phyloP scores from a whole-genome alignment of 2,888 invertebrate species.

The Orthosia incerta region DNA sequence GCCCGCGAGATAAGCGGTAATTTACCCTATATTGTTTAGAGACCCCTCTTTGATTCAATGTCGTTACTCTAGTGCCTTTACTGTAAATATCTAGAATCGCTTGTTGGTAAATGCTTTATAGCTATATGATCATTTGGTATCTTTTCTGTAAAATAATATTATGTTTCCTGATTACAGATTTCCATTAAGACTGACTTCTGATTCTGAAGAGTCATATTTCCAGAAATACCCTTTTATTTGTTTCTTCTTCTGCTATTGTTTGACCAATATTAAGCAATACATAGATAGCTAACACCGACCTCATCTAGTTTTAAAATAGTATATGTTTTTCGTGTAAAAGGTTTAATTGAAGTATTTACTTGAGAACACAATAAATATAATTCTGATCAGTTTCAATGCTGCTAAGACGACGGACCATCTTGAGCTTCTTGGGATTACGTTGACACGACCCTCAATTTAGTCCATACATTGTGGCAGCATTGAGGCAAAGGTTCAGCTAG shows the following conservation, averaged over 20 bases:
- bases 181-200: background rate
- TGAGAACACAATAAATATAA: too few species aligned
- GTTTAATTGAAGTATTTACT: too few species aligned
- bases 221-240: background rate
- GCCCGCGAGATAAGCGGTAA: constrained; percentile 51
- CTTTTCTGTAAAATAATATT: background rate
- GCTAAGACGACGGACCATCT: too few species aligned
- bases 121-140: background rate
- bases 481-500: too few species aligned
- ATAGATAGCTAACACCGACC: too few species aligned
- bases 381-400: too few species aligned
- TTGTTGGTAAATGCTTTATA: background rate
- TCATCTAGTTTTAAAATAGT: too few species aligned
- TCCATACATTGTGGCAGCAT: too few species aligned
- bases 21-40: constrained; percentile 22
- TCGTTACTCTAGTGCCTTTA: background rate
- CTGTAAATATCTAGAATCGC: background rate
- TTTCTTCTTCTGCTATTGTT: background rate
- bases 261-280: too few species aligned
- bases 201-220: background rate
- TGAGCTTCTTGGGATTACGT: too few species aligned
- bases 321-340: too few species aligned
- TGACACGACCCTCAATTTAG: too few species aligned
- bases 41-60: constrained; percentile 3
- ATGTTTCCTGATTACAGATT: background rate